Evolutionary conservation across 2,888 invertebrate species (phyloP), one percentile per base, ranked within the genome.

Genomic region (Drymonia ruficornis): DNA sequence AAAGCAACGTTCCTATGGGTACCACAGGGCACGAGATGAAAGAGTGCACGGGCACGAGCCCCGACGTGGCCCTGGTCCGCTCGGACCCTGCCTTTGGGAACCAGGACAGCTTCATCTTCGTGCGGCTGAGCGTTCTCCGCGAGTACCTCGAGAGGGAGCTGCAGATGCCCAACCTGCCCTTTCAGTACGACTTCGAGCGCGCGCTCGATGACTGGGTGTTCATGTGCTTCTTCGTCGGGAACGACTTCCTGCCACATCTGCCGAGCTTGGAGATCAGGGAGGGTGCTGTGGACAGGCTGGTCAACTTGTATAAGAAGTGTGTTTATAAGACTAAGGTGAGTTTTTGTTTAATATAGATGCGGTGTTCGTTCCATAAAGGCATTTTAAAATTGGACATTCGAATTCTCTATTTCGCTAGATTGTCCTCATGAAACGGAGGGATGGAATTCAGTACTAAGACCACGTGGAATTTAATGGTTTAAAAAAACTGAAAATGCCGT

Each of bases 141-240:
- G 99, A 99, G 86, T 99, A 99, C 87, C 91, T 99, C 23, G 97
- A 97, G 81, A 95, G 94, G 76, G 99, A 99, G 67, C 93, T 99
- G 52, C 84, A 90, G 75, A 99, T 99, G 98, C 96, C 96, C 0
- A 97, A 97, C 85, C 93, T 99, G 40, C 98, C 99, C 4, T 99
- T 99, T 86, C 93, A 94, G 49, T 99, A 98, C 84, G 98, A 98
- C 81, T 97, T 99, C 84, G 99, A 99, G 76, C 92, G 99, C 53
- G 98, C 96, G 0, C 85, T 99, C 15, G 99, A 99, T 81, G 99
- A 99, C 89, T 99, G 99, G 99, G 99, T 85, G 67, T 90, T 91
- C 78, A 99, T 99, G 98, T 99, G 99, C 83, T 99, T 99, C 93
- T 99, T 99, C 88, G 99, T 99, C 50, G 99, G 99, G 48, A 99